Percentiles rank a stretch among this genome's conserved stretches.
Conservation (phyloP, 2,797 vertebrate species). For the Pipistrellus pipistrellus region DNA sequence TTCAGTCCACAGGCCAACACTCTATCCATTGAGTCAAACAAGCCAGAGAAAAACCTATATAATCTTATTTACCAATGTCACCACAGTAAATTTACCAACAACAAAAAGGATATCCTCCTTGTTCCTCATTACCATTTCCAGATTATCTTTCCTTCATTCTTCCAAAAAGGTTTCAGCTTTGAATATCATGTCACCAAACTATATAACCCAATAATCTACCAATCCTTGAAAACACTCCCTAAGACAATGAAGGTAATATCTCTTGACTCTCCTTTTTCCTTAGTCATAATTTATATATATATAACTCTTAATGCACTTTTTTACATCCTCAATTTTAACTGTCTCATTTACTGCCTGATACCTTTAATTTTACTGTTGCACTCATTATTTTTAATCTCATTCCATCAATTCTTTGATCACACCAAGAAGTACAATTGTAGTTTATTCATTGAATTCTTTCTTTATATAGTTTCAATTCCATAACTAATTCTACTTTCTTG, state of each 20-base stretch:
- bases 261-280: neutral
- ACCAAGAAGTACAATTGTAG: neutral
- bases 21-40: no score
- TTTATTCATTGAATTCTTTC: neutral
- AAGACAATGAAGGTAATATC: neutral
- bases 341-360: neutral
- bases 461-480: neutral
- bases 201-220: neutral
- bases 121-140: neutral
- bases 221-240: rapidly evolving
- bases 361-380: neutral
- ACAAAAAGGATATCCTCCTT: neutral
- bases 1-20: no score
- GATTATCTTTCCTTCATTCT: neutral
- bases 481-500: neutral
- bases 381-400: neutral
- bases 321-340: neutral
- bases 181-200: neutral
- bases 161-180: neutral
- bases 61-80: neutral
- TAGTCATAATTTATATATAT: neutral
- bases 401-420: neutral
- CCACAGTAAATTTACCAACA: neutral
- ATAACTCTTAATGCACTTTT: neutral
- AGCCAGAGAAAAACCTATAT: neutral